A percentile compares a stretch with the other conserved stretches of the same genome.
phyloP scores from a whole-genome alignment of 2,797 vertebrate genomes.

The Mus minutoides region DNA sequence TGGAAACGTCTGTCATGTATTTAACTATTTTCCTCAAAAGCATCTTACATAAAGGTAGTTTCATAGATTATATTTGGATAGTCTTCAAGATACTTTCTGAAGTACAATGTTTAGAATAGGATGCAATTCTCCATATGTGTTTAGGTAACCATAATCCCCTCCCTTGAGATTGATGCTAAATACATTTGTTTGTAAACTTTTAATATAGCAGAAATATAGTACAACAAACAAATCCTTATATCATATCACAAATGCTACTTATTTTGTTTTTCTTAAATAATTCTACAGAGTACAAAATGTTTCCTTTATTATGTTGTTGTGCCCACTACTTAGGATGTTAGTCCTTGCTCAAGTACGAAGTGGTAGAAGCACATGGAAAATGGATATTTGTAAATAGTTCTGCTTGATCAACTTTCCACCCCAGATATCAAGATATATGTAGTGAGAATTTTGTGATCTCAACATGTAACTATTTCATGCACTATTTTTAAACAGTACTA shows the following conservation, averaged over 20 bases:
- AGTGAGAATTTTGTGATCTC: conserved; percentile 24
- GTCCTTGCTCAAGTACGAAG: background rate
- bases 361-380: background rate
- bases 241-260: background rate
- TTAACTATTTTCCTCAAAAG: conserved; percentile 57
- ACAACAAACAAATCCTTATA: background rate
- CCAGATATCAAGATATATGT: background rate
- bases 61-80: conserved; percentile 20
- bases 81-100: conserved; percentile 54
- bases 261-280: conserved; percentile 40
- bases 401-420: background rate
- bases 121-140: background rate
- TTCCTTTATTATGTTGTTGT: background rate
- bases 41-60: conserved; percentile 48
- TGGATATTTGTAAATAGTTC: background rate
- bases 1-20: conserved; percentile 59
- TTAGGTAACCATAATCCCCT: background rate
- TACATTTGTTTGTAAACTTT: background rate
- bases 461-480: background rate
- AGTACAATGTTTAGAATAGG: background rate
- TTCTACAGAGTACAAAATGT: background rate
- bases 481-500: conserved; percentile 16
- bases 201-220: background rate
- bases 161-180: background rate
- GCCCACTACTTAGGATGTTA: background rate